Percentiles rank a stretch among this genome's conserved stretches.
phyloP scores from a whole-genome alignment of 2,797 vertebrate species.

The Coracias cyanogaster region DNA sequence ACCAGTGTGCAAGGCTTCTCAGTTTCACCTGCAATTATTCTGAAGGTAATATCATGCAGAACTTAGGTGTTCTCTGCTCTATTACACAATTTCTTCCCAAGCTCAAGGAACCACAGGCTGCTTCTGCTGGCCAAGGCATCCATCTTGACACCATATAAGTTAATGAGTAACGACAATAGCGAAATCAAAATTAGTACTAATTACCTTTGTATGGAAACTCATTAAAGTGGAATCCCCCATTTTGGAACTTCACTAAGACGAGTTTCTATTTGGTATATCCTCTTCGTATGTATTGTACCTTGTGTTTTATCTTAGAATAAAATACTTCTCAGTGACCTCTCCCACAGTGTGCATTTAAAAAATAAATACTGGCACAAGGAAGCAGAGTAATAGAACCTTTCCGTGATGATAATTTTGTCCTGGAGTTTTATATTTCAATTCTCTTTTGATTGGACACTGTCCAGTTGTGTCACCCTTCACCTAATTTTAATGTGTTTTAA shows the following conservation, averaged over 20 bases:
- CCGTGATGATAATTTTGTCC: background rate
- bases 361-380: background rate
- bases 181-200: background rate
- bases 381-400: background rate
- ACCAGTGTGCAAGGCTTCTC: slow-evolving; percentile 88
- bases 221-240: background rate
- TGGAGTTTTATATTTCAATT: background rate
- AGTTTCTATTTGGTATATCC: background rate
- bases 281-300: background rate
- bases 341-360: background rate
- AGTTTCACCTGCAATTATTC: slow-evolving; percentile 84
- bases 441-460: background rate
- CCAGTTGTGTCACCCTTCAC: background rate
- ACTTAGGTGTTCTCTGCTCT: background rate
- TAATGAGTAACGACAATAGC: background rate
- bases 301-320: background rate
- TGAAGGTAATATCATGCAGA: slow-evolving; percentile 20
- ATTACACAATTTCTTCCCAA: background rate
- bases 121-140: background rate
- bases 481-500: background rate
- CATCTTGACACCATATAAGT: background rate
- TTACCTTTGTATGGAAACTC: background rate
- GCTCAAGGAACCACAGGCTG: background rate
- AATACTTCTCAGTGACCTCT: background rate
- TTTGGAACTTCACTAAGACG: background rate